Evolutionary conservation across 1,140 invertebrate species (phyloP).

Genomic region (Ooceraea biroi): DNA sequence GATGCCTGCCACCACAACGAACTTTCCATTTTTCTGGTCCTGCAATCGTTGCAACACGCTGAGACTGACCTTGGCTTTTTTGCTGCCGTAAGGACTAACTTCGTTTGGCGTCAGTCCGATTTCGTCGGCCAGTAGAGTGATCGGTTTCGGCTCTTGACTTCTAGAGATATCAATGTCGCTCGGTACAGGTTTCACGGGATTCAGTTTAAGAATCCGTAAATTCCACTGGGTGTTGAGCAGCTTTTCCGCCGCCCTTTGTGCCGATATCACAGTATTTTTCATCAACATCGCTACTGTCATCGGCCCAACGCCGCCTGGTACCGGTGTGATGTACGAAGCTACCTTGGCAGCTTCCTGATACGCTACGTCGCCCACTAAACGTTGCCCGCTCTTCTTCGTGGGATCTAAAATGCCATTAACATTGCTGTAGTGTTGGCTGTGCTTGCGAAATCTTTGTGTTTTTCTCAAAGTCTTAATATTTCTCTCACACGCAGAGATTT

Average conservation of each 20-base stretch:
- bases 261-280: constrained; percentile 96
- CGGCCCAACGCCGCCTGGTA: constrained; percentile 98
- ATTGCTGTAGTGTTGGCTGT: not conserved
- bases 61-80: constrained; percentile 98
- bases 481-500: not conserved
- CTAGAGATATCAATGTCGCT: constrained; percentile 97
- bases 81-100: constrained; percentile 96
- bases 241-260: constrained; percentile 88
- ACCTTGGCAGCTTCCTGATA: constrained; percentile 92
- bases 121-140: constrained; percentile 92
- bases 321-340: constrained; percentile 97
- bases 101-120: constrained; percentile 94
- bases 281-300: constrained; percentile 99
- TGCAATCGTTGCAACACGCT: constrained; percentile 92
- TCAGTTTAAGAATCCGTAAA: constrained; percentile 88
- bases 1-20: constrained; percentile 98
- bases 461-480: not conserved
- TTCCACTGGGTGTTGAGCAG: constrained; percentile 89
- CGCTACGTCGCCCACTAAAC: constrained; percentile 98
- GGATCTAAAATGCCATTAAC: constrained; percentile 88
- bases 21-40: constrained; percentile 93
- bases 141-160: constrained; percentile 95
- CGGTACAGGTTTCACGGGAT: constrained; percentile 89
- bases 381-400: constrained; percentile 93
- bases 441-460: not conserved